Base-by-base conservation (phyloP, 2,113 vertebrate genomes). In the Cryptotis parvus region DNA sequence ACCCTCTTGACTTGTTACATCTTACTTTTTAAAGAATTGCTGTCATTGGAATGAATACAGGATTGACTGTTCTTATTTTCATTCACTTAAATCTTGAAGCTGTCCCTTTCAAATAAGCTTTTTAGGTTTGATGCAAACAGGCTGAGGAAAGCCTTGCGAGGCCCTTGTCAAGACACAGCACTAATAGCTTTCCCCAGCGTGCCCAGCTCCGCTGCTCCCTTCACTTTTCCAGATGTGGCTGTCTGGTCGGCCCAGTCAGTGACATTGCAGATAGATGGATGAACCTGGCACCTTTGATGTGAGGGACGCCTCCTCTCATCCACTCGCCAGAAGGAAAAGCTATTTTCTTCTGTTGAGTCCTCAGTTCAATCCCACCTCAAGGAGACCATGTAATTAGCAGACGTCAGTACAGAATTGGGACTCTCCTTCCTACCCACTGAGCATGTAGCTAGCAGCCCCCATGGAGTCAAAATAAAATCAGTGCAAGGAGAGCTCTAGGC, bases 181-280 rank as follows among this genome's bases (percentile, higher is more conserved):
- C 95, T 74, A 93, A 94, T 63, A 95, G 94, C 91, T 90, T 95
- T 96, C 82, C 87, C 81, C 75, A 35, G 35, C 76, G 55, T 24
- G 9, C 58, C 84, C 90, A 45, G 37, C 75, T 63, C 81, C 26
- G 91, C 89, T 66, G 90, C 84, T 93, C 92, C 14, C 89, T 96
- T 95, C 95, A 89, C 91, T 97, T 98, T 97, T 97, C 97, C 97
- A 98, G 96, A 98, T 97, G 96, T 94, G 96, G 90, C 91, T 78
- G 94, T 91, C 80, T 89, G 94, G 96, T 93, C 93, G 91, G 94
- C 86, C 49, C 27, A 90, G 81, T 91, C 55, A 52, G 95, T 96
- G 97, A 93, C 96, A 95, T 68, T 90, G 87, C 76, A 97, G 96
- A 97, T 96, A 96, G 94, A 97, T 93, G 93, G 90, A 81, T 29